Conservation (phyloP, 2,888 invertebrate species). For the Atethmia centrago region DNA sequence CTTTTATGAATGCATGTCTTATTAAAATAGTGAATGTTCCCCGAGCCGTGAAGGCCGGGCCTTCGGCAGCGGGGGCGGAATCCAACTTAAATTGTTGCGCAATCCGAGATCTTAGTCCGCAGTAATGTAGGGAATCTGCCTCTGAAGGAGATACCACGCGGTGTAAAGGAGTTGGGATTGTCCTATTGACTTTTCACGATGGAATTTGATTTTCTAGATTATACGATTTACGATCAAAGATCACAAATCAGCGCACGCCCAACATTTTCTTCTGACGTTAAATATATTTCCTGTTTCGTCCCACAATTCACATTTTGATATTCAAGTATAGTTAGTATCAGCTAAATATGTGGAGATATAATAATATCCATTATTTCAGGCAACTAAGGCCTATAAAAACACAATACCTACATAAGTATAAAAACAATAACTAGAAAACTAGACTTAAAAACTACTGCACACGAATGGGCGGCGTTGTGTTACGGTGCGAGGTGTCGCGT, state of each 20-base stretch:
- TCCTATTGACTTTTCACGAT: background rate
- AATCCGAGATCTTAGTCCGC: slow-evolving; percentile 72
- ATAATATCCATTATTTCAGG: too few species aligned
- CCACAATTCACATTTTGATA: background rate
- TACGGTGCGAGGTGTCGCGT: too few species aligned
- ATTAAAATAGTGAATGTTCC: slow-evolving; percentile 38
- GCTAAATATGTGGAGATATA: background rate
- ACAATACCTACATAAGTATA: too few species aligned
- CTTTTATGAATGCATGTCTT: slow-evolving; percentile 32
- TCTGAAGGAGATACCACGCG: slow-evolving; percentile 28
- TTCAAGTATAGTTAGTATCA: background rate
- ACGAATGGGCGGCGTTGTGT: too few species aligned
- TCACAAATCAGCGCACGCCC: too few species aligned
- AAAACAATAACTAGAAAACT: too few species aligned
- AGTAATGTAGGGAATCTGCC: slow-evolving; percentile 68
- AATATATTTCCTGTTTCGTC: background rate
- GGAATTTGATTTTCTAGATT: background rate
- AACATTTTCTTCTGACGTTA: background rate
- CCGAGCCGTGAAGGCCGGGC: slow-evolving; percentile 54
- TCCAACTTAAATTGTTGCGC: slow-evolving; percentile 77
- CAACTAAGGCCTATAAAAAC: too few species aligned
- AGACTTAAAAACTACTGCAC: too few species aligned
- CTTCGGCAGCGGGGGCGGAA: slow-evolving; percentile 51
- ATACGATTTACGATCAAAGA: background rate
- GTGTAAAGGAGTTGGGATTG: slow-evolving; percentile 11